A percentile compares a stretch with the other conserved stretches of the same genome.
Conservation (phyloP, 2,888 invertebrate species). For the Drosophila siamana region DNA sequence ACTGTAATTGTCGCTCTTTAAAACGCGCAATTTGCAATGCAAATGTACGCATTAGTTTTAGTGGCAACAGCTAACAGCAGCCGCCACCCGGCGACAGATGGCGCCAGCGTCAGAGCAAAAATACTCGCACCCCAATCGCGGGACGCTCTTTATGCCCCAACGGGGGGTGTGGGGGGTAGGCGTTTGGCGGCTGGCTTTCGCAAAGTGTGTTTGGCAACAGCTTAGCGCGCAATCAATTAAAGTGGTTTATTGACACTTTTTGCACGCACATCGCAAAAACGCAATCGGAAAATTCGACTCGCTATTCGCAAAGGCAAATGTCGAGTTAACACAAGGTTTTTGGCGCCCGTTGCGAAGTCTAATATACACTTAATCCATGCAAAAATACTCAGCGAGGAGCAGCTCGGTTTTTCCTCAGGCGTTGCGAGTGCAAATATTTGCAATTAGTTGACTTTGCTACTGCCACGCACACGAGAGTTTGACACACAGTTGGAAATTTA, state of each 20-base stretch:
- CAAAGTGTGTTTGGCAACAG: conserved; percentile 72
- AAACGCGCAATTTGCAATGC: conserved; percentile 80
- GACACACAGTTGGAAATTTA: conserved; percentile 74
- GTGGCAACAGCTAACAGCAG: conserved; percentile 43
- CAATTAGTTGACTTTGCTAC: conserved; percentile 76
- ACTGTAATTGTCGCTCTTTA: conserved; percentile 77
- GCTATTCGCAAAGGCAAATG: neutral
- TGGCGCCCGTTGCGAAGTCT: neutral
- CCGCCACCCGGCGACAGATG: conserved; percentile 57
- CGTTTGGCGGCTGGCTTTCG: conserved; percentile 24
- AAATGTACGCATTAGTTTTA: conserved; percentile 79
- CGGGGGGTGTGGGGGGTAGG: too few relatives aligned
- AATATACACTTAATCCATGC: neutral
- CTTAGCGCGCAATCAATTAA: conserved; percentile 79
- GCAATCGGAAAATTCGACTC: neutral
- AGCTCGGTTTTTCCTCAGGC: conserved; percentile 5
- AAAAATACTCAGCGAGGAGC: neutral
- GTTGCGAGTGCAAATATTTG: conserved; percentile 47
- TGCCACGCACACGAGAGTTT: conserved; percentile 11
- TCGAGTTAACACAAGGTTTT: conserved; percentile 1
- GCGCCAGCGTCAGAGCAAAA: conserved; percentile 43
- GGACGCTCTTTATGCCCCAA: neutral
- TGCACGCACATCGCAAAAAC: conserved; percentile 33
- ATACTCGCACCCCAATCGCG: conserved; percentile 35
- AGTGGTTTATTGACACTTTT: conserved; percentile 77